phyloP scores from a whole-genome alignment of 2,113 vertebrate genomes.

The Pomatostomus ruficeps region DNA sequence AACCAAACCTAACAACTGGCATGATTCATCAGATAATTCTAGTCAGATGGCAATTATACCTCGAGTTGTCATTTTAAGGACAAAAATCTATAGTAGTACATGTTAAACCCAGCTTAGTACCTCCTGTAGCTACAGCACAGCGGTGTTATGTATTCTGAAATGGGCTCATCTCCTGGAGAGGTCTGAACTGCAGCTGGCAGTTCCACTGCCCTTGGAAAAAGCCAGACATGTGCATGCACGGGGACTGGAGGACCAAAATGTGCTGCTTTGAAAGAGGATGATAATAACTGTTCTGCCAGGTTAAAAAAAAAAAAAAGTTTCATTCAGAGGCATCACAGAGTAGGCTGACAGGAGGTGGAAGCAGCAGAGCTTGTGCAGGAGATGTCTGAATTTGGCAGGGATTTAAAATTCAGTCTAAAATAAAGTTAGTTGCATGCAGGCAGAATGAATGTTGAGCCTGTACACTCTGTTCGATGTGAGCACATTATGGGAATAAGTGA shows the following conservation, averaged over 20 bases:
- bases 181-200: not conserved
- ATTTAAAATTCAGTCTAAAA: conserved; percentile 22
- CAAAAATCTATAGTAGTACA: not conserved
- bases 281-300: not conserved
- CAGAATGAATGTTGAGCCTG: not conserved
- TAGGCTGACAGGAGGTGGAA: conserved; percentile 12
- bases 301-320: not conserved
- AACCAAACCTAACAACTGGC: not conserved
- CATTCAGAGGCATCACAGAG: not conserved
- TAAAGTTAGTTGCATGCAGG: conserved; percentile 1
- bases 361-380: conserved; percentile 1
- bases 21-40: not conserved
- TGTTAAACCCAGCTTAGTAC: not conserved
- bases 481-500: not conserved
- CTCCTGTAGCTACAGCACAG: not conserved
- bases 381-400: conserved; percentile 23
- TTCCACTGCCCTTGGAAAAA: not conserved
- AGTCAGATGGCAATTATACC: not conserved
- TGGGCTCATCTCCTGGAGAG: not conserved
- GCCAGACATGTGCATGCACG: not conserved
- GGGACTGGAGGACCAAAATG: not conserved
- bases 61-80: not conserved
- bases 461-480: not conserved
- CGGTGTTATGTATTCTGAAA: not conserved
- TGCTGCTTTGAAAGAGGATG: not conserved